These are phyloP conservation scores for Apantesis nais DNA, from an alignment of 2,888 invertebrate species.

Conservation along the genomic window DNA sequence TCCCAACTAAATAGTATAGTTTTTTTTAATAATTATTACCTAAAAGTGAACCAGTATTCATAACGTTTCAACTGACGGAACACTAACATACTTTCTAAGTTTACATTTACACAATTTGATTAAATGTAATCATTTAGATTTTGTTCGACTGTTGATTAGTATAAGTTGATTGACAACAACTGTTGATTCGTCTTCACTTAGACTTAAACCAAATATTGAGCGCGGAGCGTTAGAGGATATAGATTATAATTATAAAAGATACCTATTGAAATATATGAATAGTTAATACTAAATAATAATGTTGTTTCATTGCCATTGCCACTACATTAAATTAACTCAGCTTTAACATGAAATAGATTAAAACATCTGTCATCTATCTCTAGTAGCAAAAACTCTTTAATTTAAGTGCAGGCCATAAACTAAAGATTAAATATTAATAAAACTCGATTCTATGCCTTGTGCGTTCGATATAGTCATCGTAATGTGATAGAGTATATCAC, in stretches of 20 bases:
- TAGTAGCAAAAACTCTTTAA: neutral
- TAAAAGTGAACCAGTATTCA: constrained; percentile 57
- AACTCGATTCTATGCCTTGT: no score
- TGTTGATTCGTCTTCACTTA: constrained; percentile 82
- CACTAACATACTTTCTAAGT: constrained; percentile 71
- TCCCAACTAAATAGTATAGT: constrained; percentile 87
- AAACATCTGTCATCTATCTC: no score
- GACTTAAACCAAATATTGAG: constrained; percentile 85
- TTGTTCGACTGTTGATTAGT: constrained; percentile 77
- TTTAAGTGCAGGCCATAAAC: no score
- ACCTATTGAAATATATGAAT: constrained; percentile 84
- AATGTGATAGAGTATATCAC: no score
- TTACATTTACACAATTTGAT: constrained; percentile 71
- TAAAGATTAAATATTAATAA: no score
- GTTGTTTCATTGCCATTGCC: constrained; percentile 60
- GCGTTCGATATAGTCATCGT: no score
- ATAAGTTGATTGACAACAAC: constrained; percentile 70
- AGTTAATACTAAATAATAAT: constrained; percentile 75
- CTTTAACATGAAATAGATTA: neutral
- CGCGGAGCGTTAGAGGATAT: constrained; percentile 82
- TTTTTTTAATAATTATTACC: constrained; percentile 59
- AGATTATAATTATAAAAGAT: constrained; percentile 81
- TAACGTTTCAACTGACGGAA: constrained; percentile 63
- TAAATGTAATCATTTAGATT: constrained; percentile 77
- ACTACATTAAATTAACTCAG: neutral